Evolutionary conservation across 2,797 vertebrate genomes (phyloP).

Genomic region (Decapterus maruadsi): DNA sequence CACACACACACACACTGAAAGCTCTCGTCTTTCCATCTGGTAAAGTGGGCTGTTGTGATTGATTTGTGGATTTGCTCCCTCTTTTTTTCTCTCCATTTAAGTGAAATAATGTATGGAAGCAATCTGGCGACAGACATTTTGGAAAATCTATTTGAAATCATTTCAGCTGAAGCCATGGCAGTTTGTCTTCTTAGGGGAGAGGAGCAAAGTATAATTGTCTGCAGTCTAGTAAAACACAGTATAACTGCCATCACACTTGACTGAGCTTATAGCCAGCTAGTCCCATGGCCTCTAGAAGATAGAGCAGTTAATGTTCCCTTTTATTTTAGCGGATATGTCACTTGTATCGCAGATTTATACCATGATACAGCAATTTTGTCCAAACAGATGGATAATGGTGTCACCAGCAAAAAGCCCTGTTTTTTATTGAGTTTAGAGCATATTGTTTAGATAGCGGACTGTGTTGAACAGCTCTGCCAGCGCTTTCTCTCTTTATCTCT

Average conservation of each 20-base stretch:
- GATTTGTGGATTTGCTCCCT: constrained; percentile 98
- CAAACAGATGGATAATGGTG: constrained; percentile 99
- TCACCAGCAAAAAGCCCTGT: constrained; percentile 96
- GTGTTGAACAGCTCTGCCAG: constrained; percentile 92
- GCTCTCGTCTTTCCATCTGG: constrained; percentile 82
- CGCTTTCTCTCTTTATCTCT: constrained; percentile 98
- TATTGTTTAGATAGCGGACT: constrained; percentile 97
- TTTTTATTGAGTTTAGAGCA: constrained; percentile 98
- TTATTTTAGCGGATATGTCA: constrained; percentile 99
- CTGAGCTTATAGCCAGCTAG: constrained; percentile 99
- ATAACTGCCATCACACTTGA: constrained; percentile 99
- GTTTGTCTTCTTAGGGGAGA: constrained; percentile 99
- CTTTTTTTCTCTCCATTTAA: constrained; percentile 97
- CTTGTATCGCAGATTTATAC: constrained; percentile 99
- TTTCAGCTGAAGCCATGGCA: constrained; percentile 99
- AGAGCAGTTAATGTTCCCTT: constrained; percentile 99
- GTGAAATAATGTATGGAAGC: constrained; percentile 99
- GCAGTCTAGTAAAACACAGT: constrained; percentile 99
- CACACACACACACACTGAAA: constrained; percentile 58
- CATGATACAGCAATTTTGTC: constrained; percentile 99
- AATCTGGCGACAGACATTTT: constrained; percentile 99
- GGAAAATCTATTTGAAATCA: constrained; percentile 99
- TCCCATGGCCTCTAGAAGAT: constrained; percentile 99
- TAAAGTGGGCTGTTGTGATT: constrained; percentile 88
- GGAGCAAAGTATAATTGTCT: constrained; percentile 99